Percentiles rank a stretch among this genome's conserved stretches.
phyloP scores from a whole-genome alignment of 1,140 invertebrate genomes.

The Hesperophylax magnus region DNA sequence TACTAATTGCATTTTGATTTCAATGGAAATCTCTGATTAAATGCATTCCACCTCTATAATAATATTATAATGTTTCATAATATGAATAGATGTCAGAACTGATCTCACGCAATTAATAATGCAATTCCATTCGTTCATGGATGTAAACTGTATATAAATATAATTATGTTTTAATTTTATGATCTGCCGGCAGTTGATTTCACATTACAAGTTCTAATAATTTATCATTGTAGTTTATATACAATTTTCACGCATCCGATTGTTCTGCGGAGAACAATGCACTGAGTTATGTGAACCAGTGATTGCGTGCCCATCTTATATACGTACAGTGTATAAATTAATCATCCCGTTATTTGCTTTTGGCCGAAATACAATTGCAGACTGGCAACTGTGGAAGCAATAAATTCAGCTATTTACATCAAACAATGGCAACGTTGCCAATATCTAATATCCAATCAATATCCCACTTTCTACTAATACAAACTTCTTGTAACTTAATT shows the following conservation, averaged over 20 bases:
- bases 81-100: too few species aligned
- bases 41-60: too few species aligned
- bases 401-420: neutral
- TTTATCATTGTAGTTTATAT: neutral
- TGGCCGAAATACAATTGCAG: conserved; percentile 7
- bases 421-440: conserved; percentile 11
- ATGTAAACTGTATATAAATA: neutral
- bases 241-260: conserved; percentile 32
- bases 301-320: conserved; percentile 29
- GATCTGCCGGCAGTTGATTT: conserved; percentile 20
- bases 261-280: conserved; percentile 33
- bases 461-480: conserved; percentile 5
- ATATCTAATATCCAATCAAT: neutral
- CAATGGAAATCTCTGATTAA: too few species aligned
- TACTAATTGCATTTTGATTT: too few species aligned
- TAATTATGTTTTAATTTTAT: neutral
- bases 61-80: too few species aligned
- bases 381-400: neutral
- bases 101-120: neutral
- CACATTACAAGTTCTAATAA: neutral
- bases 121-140: neutral
- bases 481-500: neutral
- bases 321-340: conserved; percentile 12
- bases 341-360: conserved; percentile 28
- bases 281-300: conserved; percentile 4